These are phyloP conservation scores for Tetramorium bicarinatum DNA, from an alignment of 2,888 invertebrate species.

Conservation along the genomic window DNA sequence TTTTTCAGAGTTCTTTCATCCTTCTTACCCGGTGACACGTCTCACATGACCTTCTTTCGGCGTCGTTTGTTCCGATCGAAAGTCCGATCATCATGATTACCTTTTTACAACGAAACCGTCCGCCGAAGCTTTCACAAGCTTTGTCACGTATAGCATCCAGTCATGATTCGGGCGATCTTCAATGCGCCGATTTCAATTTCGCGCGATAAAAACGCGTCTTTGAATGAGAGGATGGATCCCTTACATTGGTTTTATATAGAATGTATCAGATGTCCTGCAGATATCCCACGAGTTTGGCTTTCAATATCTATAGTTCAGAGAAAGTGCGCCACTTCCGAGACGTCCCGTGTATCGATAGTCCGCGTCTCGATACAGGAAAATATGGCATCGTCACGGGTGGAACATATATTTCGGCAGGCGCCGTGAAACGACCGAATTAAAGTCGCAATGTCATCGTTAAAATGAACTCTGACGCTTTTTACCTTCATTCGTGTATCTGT, in stretches of 20 bases:
- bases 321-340: conserved; percentile 40
- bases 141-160: conserved; percentile 44
- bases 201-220: conserved; percentile 49
- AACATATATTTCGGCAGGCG: conserved; percentile 43
- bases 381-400: conserved; percentile 40
- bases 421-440: conserved; percentile 43
- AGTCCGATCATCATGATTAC: conserved; percentile 44
- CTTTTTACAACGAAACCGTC: conserved; percentile 35
- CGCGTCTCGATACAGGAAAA: conserved; percentile 27
- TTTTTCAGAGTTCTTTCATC: conserved; percentile 27
- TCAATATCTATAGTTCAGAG: conserved; percentile 42
- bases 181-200: conserved; percentile 55
- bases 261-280: conserved; percentile 35
- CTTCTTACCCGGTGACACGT: not conserved
- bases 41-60: not conserved
- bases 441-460: conserved; percentile 51
- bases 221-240: conserved; percentile 47
- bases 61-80: conserved; percentile 32
- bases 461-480: conserved; percentile 47
- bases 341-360: conserved; percentile 16
- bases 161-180: conserved; percentile 33
- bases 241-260: conserved; percentile 33
- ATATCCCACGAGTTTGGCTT: conserved; percentile 38
- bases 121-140: conserved; percentile 38
- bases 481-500: conserved; percentile 21